Base-by-base conservation (phyloP, 1,140 invertebrate genomes). In the Drosophila obscura region DNA sequence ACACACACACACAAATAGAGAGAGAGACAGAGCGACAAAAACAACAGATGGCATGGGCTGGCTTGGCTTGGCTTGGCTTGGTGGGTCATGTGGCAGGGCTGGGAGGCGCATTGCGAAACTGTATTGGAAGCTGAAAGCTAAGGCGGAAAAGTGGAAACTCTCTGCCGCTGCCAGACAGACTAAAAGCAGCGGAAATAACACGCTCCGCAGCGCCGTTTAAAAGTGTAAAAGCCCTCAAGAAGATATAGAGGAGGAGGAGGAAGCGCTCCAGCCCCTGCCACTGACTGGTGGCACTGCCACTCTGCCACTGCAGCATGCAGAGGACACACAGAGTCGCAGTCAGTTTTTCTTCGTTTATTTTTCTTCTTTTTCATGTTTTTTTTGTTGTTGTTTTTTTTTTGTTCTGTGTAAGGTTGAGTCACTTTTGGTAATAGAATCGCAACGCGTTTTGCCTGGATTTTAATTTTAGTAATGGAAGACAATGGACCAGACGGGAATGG, bases 381-480 rank as follows among this genome's bases (percentile, higher is more conserved):
- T n/a, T n/a, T n/a, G n/a, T n/a, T n/a, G n/a, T n/a, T n/a, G n/a
- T n/a, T n/a, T n/a, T 11, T 19, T 24, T 41, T 44, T 9, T 22
- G 46, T 31, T 41, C 22, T 35, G 57, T 62, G 79, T 72, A 44
- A 39, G 35, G 35, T 39, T 76, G 83, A 87, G 82, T 82, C 82
- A 88, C 79, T 82, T 73, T 82, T 87, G 78, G 83, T 88, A 87
- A 87, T 88, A 88, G 79, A 89, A 87, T 83, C 76, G 84, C 75
- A 87, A 71, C 62, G 74, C 71, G 75, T 72, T 71, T 75, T 72
- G 77, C 55, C 56, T 80, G 71, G 78, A 85, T 87, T 87, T 87
- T 87, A 87, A 87, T 87, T 87, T 87, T 83, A 79, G 83, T 87
- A 87, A 87, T 87, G 83, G 83, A 88, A 87, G 84, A 87, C 83